A percentile compares a stretch with the other conserved stretches of the same genome.
phyloP scores from a whole-genome alignment of 2,113 vertebrate genomes.

The Hemiscyllium ocellatum region DNA sequence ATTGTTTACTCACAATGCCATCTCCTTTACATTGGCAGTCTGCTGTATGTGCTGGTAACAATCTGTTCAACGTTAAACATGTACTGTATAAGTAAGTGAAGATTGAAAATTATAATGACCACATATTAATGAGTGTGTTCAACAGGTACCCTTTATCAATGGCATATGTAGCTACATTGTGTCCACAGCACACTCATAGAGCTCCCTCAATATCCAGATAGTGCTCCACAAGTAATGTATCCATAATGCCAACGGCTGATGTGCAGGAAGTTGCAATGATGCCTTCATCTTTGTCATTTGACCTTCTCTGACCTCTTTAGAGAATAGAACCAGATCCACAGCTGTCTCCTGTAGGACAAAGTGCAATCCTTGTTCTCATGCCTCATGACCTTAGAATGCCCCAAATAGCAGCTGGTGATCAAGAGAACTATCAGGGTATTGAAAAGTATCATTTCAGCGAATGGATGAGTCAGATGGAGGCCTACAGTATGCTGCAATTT shows the following conservation, averaged over 20 bases:
- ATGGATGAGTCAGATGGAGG: background rate
- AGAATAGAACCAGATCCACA: background rate
- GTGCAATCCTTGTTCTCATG: background rate
- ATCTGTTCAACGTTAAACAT: background rate
- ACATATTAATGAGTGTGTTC: background rate
- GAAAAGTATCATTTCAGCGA: background rate
- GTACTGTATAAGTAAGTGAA: background rate
- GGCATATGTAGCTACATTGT: background rate
- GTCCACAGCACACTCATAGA: background rate
- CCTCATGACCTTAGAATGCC: background rate
- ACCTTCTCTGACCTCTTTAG: background rate
- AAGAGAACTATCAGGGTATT: background rate
- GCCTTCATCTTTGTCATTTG: background rate
- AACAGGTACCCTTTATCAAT: background rate
- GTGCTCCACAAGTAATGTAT: background rate
- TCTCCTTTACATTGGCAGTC: background rate
- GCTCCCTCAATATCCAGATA: background rate
- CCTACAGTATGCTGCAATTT: background rate
- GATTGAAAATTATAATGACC: background rate
- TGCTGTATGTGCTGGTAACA: background rate
- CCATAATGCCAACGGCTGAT: background rate
- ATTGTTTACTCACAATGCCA: background rate
- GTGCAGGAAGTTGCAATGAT: background rate
- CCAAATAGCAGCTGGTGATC: background rate
- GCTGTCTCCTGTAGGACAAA: background rate